Conservation (phyloP, 2,888 invertebrate genomes). For the Drosophila mimetica region DNA sequence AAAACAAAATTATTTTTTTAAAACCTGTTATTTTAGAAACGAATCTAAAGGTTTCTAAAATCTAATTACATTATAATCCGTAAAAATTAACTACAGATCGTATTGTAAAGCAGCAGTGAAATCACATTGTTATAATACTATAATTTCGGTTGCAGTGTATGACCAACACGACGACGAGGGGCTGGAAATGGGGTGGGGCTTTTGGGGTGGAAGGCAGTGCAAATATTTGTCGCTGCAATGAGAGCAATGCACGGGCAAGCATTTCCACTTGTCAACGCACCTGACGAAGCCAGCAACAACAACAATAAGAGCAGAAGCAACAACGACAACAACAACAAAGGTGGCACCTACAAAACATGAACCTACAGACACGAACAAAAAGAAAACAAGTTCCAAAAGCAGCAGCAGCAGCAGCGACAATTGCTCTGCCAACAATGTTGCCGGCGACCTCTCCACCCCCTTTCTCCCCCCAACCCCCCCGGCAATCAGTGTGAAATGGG, state of each 20-base stretch:
- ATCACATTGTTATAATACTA: neutral
- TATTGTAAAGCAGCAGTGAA: neutral
- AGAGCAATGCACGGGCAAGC: constrained; percentile 75
- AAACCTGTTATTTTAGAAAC: neutral
- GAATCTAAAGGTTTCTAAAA: too few species aligned
- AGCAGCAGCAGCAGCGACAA: constrained; percentile 26
- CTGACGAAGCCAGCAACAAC: constrained; percentile 54
- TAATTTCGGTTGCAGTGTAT: constrained; percentile 16
- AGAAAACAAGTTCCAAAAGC: constrained; percentile 49
- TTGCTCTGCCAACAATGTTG: constrained; percentile 64
- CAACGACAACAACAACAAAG: constrained; percentile 10
- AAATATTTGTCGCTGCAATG: constrained; percentile 76
- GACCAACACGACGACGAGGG: neutral
- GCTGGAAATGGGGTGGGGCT: constrained; percentile 18
- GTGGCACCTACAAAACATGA: constrained; percentile 28
- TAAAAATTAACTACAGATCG: neutral
- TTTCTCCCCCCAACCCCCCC: neutral
- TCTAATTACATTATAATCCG: neutral
- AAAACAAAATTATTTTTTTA: too few species aligned
- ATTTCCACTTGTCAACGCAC: constrained; percentile 76
- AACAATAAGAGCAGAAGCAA: neutral
- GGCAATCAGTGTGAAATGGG: constrained; percentile 40
- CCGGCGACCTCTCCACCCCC: constrained; percentile 40
- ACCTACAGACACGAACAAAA: constrained; percentile 15
- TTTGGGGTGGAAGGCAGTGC: constrained; percentile 45